phyloP scores from a whole-genome alignment of 2,888 invertebrate species.

The Sclerodermus sp. region DNA sequence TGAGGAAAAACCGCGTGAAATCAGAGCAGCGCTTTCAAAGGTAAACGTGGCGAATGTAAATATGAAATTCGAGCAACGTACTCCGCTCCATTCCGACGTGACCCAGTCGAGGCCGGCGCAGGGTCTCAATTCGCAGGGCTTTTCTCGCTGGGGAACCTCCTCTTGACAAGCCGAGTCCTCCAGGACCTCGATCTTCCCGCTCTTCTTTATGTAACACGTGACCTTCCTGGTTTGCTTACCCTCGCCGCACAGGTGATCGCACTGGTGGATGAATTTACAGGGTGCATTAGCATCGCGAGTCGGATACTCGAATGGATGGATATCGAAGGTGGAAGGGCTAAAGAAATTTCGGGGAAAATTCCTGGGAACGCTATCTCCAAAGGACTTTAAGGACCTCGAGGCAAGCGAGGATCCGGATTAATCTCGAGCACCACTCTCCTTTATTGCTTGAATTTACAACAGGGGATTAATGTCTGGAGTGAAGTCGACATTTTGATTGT shows the following conservation, averaged over 20 bases:
- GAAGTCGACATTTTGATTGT: constrained; percentile 7
- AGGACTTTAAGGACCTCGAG: no score
- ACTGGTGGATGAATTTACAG: constrained; percentile 60
- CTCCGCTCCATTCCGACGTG: constrained; percentile 83
- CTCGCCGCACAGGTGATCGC: constrained; percentile 87
- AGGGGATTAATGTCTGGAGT: no score
- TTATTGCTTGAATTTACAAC: no score
- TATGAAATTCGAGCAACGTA: constrained; percentile 61
- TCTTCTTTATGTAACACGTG: constrained; percentile 72
- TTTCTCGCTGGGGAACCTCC: constrained; percentile 71
- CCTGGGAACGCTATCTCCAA: no score
- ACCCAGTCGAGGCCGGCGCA: constrained; percentile 94
- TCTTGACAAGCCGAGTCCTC: constrained; percentile 68
- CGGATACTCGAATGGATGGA: not conserved
- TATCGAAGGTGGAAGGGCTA: no score
- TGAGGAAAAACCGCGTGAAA: constrained; percentile 49
- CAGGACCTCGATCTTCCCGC: constrained; percentile 68
- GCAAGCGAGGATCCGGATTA: no score
- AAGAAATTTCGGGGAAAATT: no score
- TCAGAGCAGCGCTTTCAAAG: no score
- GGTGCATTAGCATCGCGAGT: not conserved
- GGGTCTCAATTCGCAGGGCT: constrained; percentile 74
- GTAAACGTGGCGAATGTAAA: no score
- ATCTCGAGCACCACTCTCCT: no score
- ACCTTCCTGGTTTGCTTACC: constrained; percentile 82